Percentiles rank a stretch among this genome's conserved stretches.
These are phyloP conservation scores for Crotophaga sulcirostris DNA, from an alignment of 2,113 vertebrate genomes.

Conservation along the genomic window DNA sequence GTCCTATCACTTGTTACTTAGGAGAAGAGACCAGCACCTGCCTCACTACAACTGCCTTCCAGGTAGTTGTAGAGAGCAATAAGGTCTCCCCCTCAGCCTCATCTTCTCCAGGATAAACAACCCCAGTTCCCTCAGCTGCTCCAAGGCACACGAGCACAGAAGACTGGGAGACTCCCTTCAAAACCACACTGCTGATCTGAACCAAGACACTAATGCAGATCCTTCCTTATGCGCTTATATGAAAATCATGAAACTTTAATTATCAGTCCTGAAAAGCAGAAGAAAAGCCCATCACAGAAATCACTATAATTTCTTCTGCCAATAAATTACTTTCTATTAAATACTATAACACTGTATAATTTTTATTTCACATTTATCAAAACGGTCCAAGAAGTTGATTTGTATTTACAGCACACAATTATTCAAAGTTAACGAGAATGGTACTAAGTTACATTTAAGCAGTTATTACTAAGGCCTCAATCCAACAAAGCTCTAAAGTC, in stretches of 20 bases:
- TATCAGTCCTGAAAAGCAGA: background rate
- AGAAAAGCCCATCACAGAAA: background rate
- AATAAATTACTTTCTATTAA: background rate
- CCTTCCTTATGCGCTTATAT: background rate
- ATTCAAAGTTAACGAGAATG: background rate
- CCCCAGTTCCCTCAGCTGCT: too few species aligned
- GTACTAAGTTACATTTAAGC: background rate
- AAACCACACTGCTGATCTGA: background rate
- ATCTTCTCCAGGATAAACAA: too few species aligned
- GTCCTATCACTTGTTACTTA: too few species aligned
- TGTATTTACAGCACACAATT: background rate
- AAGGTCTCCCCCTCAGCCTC: too few species aligned
- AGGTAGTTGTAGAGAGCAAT: too few species aligned
- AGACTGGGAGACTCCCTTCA: background rate
- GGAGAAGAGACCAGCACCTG: too few species aligned
- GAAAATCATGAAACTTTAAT: background rate
- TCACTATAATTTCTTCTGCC: background rate
- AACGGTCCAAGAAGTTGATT: background rate
- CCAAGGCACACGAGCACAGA: background rate
- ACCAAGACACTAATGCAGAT: background rate
- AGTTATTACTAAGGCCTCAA: background rate
- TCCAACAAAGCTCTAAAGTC: conserved; percentile 1
- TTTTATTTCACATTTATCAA: background rate
- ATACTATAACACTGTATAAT: background rate
- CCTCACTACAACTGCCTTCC: too few species aligned